Percentiles rank a stretch among this genome's conserved stretches.
Evolutionary conservation across 2,888 invertebrate species (phyloP).

Genomic region (Cactoblastis cactorum): DNA sequence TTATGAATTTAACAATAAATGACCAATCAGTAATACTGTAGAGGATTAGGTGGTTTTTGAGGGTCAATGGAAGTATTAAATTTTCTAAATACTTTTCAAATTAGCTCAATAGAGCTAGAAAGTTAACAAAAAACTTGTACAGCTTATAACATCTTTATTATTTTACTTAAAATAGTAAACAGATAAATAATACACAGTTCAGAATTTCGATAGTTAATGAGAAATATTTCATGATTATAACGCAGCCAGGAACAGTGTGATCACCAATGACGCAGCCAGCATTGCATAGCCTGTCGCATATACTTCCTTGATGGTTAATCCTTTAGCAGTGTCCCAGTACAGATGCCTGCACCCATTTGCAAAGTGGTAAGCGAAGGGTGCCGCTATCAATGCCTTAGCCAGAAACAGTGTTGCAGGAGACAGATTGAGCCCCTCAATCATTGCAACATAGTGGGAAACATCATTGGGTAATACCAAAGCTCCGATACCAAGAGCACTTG

Average conservation of each 20-base stretch:
- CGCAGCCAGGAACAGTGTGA: constrained; percentile 57
- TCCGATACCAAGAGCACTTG: constrained; percentile 79
- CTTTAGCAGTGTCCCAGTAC: constrained; percentile 89
- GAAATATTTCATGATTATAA: constrained; percentile 43
- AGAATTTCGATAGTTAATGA: constrained; percentile 26
- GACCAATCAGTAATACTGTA: too few species aligned
- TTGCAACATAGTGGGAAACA: constrained; percentile 80
- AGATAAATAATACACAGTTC: constrained; percentile 50
- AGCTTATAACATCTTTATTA: constrained; percentile 48
- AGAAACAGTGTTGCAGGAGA: constrained; percentile 78
- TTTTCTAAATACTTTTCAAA: too few species aligned
- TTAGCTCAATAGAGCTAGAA: too few species aligned
- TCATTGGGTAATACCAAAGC: constrained; percentile 81
- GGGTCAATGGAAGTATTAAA: too few species aligned
- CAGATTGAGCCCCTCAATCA: constrained; percentile 79
- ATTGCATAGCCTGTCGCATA: constrained; percentile 81
- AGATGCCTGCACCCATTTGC: constrained; percentile 94
- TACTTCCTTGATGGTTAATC: constrained; percentile 86
- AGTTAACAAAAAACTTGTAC: constrained; percentile 31
- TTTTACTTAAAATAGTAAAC: constrained; percentile 37
- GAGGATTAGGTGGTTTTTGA: too few species aligned
- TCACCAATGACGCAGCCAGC: constrained; percentile 43
- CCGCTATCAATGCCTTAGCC: constrained; percentile 86
- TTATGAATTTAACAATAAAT: too few species aligned
- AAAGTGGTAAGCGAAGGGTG: constrained; percentile 91